Conservation (phyloP, 1,140 invertebrate species). For the Matsumurasca onukii region DNA sequence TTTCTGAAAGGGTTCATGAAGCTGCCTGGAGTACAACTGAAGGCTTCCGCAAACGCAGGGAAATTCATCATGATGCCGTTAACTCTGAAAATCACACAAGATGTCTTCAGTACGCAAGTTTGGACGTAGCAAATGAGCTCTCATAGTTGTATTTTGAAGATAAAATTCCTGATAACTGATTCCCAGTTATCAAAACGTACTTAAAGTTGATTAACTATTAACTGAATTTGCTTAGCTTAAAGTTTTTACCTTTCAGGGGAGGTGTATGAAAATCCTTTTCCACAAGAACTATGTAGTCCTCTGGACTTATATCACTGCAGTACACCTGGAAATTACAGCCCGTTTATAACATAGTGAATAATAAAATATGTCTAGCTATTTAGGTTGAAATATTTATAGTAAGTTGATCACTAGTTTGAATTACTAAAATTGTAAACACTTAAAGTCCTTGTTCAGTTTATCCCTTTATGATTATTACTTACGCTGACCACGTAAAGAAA, state of each 20-base stretch:
- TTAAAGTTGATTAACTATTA: background rate
- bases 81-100: conserved; percentile 47
- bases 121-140: background rate
- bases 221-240: background rate
- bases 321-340: conserved; percentile 53
- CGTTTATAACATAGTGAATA: no score
- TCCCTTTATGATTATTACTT: no score
- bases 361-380: no score
- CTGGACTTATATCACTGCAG: conserved; percentile 56
- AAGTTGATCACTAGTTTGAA: no score
- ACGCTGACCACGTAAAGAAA: no score
- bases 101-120: background rate
- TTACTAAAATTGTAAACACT: no score
- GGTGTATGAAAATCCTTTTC: conserved; percentile 60
- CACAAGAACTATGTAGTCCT: conserved; percentile 56
- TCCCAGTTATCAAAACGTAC: background rate
- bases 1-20: conserved; percentile 71
- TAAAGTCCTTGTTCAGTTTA: no score
- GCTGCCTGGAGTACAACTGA: conserved; percentile 61
- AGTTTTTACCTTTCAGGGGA: conserved; percentile 54
- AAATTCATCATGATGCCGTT: conserved; percentile 63
- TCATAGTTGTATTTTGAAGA: background rate
- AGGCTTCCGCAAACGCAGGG: conserved; percentile 64
- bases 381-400: no score
- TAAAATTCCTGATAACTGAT: background rate